Conservation (phyloP, 2,113 vertebrate species). For the Myanophis thanlyinensis region DNA sequence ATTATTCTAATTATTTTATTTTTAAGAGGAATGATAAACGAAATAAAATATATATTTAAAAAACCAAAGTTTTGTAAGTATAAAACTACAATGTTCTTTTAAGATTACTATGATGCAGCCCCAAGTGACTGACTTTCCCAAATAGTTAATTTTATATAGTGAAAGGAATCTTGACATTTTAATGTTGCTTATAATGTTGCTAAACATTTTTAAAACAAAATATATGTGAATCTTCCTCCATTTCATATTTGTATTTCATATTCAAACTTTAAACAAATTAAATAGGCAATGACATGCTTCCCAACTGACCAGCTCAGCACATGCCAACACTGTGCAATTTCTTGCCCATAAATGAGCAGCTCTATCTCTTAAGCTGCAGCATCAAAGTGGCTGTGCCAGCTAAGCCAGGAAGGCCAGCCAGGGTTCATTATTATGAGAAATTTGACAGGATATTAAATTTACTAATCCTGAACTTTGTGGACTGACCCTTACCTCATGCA, state of each 20-base stretch:
- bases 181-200: not conserved
- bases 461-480: constrained; percentile 74
- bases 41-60: not conserved
- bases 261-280: not conserved
- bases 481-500: constrained; percentile 61
- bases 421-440: constrained; percentile 71
- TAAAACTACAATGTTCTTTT: not conserved
- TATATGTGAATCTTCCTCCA: not conserved
- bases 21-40: not conserved
- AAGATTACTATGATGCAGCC: not conserved
- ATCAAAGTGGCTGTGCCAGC: constrained; percentile 46
- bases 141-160: not conserved
- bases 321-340: constrained; percentile 47
- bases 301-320: constrained; percentile 7
- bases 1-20: not conserved
- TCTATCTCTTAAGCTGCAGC: constrained; percentile 47
- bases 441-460: constrained; percentile 79
- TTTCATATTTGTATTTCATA: not conserved
- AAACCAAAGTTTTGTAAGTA: not conserved
- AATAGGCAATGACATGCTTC: not conserved
- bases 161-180: not conserved
- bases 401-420: constrained; percentile 43
- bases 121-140: not conserved
- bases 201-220: not conserved
- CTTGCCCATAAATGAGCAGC: constrained; percentile 35